Conservation (phyloP, 30 jellyfish, hydroid and myxozoan genomes). For the Aurelia sp. region DNA sequence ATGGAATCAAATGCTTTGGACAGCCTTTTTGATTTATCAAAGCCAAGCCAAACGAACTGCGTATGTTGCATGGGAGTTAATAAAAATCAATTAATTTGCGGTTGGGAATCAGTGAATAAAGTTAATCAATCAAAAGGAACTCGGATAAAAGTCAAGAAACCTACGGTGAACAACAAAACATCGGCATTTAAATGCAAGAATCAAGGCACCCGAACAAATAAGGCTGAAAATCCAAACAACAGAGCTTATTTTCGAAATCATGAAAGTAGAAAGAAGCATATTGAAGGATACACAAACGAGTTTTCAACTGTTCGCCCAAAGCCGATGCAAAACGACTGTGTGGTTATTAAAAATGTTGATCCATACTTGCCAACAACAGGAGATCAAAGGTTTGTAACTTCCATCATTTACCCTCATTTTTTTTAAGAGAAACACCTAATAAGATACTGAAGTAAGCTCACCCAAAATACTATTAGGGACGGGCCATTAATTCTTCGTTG, state of each 20-base stretch:
- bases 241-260: conserved; percentile 24
- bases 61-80: conserved; percentile 2
- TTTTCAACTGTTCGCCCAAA: conserved; percentile 28
- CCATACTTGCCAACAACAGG: conserved; percentile 53
- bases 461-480: no score
- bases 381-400: conserved; percentile 24
- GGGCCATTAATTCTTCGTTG: no score
- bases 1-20: conserved; percentile 20
- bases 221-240: background rate
- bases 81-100: background rate
- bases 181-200: background rate
- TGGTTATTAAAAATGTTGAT: conserved; percentile 15
- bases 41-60: background rate
- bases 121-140: background rate
- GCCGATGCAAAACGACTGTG: background rate
- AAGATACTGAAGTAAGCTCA: no score
- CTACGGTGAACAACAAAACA: background rate
- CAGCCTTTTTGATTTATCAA: background rate
- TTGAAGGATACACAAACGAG: conserved; percentile 27
- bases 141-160: conserved; percentile 27
- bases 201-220: background rate
- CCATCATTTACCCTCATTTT: no score
- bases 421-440: no score
- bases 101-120: conserved; percentile 22
- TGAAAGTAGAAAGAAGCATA: conserved; percentile 33